Conservation (phyloP, 2,797 vertebrate genomes). For the Mus caroli region DNA sequence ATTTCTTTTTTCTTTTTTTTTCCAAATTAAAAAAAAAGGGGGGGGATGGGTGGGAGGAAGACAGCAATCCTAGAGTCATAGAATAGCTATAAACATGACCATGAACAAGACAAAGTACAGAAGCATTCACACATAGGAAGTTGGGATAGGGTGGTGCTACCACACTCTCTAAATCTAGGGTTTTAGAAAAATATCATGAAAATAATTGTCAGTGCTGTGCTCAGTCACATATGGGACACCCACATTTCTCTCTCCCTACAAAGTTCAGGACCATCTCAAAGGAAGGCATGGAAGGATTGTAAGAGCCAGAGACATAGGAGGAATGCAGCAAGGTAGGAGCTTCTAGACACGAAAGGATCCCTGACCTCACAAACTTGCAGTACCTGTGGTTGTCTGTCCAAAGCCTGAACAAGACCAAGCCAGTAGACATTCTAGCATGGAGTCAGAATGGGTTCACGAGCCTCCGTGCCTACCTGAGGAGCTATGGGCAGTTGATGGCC, state of each 20-base stretch:
- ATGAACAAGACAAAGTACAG: conserved; percentile 22
- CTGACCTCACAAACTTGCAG: not conserved
- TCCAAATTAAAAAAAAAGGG: conserved; percentile 9
- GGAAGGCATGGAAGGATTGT: not conserved
- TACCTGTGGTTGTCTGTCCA: not conserved
- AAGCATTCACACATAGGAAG: not conserved
- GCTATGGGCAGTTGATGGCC: not conserved
- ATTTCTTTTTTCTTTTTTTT: conserved; percentile 4
- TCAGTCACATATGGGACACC: not conserved
- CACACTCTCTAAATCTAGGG: not conserved
- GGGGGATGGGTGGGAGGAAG: not conserved
- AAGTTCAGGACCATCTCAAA: not conserved
- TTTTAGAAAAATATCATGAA: conserved; percentile 27
- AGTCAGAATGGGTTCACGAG: not conserved
- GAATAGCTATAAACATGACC: conserved; percentile 21
- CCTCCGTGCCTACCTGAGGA: not conserved
- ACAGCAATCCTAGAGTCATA: not conserved
- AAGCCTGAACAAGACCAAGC: not conserved
- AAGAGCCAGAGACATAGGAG: not conserved
- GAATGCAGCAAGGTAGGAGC: too few relatives aligned
- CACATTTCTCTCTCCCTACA: not conserved
- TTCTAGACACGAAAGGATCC: not conserved
- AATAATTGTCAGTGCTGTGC: not conserved
- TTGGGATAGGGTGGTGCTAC: not conserved
- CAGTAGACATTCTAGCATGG: not conserved